A percentile compares a stretch with the other conserved stretches of the same genome.
These are phyloP conservation scores for Tetragonula carbonaria DNA, from an alignment of 2,888 invertebrate species.

Conservation along the genomic window DNA sequence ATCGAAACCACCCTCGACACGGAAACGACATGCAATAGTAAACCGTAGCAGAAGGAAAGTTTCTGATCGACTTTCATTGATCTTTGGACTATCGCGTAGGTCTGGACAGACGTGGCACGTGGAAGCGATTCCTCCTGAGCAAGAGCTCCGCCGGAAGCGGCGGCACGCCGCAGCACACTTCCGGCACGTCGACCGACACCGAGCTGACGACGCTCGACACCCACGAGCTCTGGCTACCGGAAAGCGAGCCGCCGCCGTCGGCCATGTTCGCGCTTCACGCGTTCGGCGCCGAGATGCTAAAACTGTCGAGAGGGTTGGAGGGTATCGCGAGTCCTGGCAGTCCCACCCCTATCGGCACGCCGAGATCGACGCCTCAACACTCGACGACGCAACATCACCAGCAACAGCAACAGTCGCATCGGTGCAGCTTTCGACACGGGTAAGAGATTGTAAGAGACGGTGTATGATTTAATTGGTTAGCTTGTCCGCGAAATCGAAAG, in stretches of 20 bases:
- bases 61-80: too few species aligned
- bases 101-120: constrained; percentile 91
- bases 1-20: too few species aligned
- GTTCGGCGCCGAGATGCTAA: constrained; percentile 94
- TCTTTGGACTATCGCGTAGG: constrained; percentile 58
- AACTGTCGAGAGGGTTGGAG: constrained; percentile 92
- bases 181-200: constrained; percentile 92
- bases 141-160: constrained; percentile 74
- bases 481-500: too few species aligned
- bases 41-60: background rate
- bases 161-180: constrained; percentile 88
- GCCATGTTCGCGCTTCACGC: constrained; percentile 94
- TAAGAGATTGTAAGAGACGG: constrained; percentile 58
- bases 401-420: constrained; percentile 65
- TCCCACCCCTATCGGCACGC: constrained; percentile 57
- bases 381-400: constrained; percentile 66
- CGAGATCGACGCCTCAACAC: constrained; percentile 71
- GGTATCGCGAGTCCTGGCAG: constrained; percentile 85
- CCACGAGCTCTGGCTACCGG: constrained; percentile 92
- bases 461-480: too few species aligned
- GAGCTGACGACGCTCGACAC: constrained; percentile 93
- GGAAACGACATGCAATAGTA: background rate
- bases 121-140: constrained; percentile 88
- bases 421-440: constrained; percentile 75
- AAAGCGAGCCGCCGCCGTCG: constrained; percentile 90